Conservation (phyloP, 2,888 invertebrate species). For the Aromia moschata region DNA sequence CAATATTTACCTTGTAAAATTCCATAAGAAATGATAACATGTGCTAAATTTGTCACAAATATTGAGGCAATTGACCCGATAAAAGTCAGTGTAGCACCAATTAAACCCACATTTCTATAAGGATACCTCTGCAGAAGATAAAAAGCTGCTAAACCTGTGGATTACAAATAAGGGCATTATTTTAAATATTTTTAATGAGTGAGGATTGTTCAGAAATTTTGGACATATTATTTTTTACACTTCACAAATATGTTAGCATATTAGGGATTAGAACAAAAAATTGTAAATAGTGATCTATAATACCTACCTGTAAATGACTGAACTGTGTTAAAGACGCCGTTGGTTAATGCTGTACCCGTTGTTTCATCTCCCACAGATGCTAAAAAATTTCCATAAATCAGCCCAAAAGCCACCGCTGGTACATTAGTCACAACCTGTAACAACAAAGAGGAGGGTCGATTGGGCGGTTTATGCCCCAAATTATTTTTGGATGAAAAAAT, state of each 20-base stretch:
- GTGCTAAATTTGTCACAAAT: constrained; percentile 70
- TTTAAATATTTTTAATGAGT: too few species aligned
- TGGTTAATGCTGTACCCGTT: constrained; percentile 75
- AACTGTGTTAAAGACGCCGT: constrained; percentile 74
- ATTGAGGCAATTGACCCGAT: constrained; percentile 71
- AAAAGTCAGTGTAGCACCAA: constrained; percentile 72
- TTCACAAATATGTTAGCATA: too few species aligned
- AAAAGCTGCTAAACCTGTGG: constrained; percentile 76
- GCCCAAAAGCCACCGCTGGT: constrained; percentile 74
- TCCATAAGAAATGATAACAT: constrained; percentile 73
- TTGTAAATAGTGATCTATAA: too few species aligned
- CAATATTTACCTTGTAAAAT: constrained; percentile 71
- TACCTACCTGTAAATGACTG: constrained; percentile 72
- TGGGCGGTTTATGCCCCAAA: too few species aligned
- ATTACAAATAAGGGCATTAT: too few species aligned
- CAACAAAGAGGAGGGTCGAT: constrained; percentile 14
- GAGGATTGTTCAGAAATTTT: too few species aligned
- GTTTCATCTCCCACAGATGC: constrained; percentile 73
- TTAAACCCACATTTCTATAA: constrained; percentile 72
- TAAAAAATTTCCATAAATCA: constrained; percentile 77
- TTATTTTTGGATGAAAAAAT: too few species aligned
- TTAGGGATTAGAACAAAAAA: too few species aligned
- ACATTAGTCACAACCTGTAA: constrained; percentile 74
- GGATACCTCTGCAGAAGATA: constrained; percentile 73
- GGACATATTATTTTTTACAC: too few species aligned